These are phyloP conservation scores for Ptychoptera contaminata DNA, from an alignment of 2,888 invertebrate species.

Conservation along the genomic window DNA sequence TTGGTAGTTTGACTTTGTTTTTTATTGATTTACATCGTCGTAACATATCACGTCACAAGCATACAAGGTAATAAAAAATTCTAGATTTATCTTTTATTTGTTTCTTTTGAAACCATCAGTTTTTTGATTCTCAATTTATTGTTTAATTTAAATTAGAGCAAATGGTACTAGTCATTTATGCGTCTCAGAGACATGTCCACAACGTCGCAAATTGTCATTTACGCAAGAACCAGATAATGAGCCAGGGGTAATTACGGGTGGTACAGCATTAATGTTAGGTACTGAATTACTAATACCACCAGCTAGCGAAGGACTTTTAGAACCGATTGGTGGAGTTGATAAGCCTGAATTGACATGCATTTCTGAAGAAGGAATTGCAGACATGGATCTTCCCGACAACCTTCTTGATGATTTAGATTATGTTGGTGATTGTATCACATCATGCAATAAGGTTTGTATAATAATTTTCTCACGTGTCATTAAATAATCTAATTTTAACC, in stretches of 20 bases:
- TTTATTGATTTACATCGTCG: slow-evolving; percentile 65
- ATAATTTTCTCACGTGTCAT: not conserved
- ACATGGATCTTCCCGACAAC: slow-evolving; percentile 68
- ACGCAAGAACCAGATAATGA: slow-evolving; percentile 42
- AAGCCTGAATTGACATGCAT: slow-evolving; percentile 68
- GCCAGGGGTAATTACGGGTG: slow-evolving; percentile 32
- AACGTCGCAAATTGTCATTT: slow-evolving; percentile 39
- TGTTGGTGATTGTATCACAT: slow-evolving; percentile 69
- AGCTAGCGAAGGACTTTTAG: slow-evolving; percentile 30
- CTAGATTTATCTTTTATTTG: not conserved
- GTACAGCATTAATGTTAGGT: slow-evolving; percentile 31
- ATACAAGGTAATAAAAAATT: slow-evolving; percentile 30
- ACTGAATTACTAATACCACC: slow-evolving; percentile 35
- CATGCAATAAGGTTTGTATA: slow-evolving; percentile 53
- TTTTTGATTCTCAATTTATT: not conserved
- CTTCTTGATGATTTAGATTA: slow-evolving; percentile 63
- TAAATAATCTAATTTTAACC: slow-evolving; percentile 11
- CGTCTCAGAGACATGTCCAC: slow-evolving; percentile 39
- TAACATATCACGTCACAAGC: slow-evolving; percentile 52
- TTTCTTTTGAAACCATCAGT: no score
- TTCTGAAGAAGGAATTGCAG: slow-evolving; percentile 70
- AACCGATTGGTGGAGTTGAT: slow-evolving; percentile 32
- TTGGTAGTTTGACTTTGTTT: slow-evolving; percentile 62
- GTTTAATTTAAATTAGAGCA: slow-evolving; percentile 18
- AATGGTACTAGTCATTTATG: slow-evolving; percentile 41